Base-by-base conservation (phyloP, 2,797 vertebrate genomes). In the Acanthiza pusilla region DNA sequence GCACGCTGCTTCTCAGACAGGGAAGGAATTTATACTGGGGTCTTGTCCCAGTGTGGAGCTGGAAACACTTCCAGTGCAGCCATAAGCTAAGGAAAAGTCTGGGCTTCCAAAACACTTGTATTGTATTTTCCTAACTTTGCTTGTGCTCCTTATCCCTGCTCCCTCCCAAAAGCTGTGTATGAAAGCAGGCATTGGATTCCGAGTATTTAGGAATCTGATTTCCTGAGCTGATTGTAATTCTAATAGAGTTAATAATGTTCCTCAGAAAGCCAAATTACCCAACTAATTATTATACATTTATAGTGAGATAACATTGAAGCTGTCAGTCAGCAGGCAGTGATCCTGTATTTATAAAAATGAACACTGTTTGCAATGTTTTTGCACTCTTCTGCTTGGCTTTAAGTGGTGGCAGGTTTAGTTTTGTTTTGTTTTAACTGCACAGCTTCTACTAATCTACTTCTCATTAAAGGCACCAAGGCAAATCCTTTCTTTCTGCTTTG, bases 401-500 rank as follows among this genome's bases (percentile, higher is more conserved):
- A 65, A 78, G 75, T 3, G 32, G 48, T 20, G 70, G 38, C 68
- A 68, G 61, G 8, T 85, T 78, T 38, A 38, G 50, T 51, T 89
- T 74, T n/a, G 73, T 67, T 82, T 87, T 66, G 70, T 50, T 93
- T 61, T 62, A 91, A 77, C 61, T 58, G 80, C 81, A 67, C 34
- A 68, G 61, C 65, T 84, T 85, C 91, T 63, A 58, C 57, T 91
- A 71, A 83, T 82, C 68, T 72, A 47, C 50, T 91, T 91, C 87
- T 93, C 81, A 70, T 81, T 81, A 73, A 57, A 79, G 63, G 66
- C 23, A 86, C 79, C 45, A 45, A 29, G 42, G 75, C 55, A 94
- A 93, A 92, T 57, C 68, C 22, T 63, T 83, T 70, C 73, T 93
- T 81, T 94, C 77, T 92, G 82, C 73, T 92, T 54, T 68, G 57